Base-by-base conservation (phyloP, 2,888 invertebrate species). In the Tetheella fluctuosa region DNA sequence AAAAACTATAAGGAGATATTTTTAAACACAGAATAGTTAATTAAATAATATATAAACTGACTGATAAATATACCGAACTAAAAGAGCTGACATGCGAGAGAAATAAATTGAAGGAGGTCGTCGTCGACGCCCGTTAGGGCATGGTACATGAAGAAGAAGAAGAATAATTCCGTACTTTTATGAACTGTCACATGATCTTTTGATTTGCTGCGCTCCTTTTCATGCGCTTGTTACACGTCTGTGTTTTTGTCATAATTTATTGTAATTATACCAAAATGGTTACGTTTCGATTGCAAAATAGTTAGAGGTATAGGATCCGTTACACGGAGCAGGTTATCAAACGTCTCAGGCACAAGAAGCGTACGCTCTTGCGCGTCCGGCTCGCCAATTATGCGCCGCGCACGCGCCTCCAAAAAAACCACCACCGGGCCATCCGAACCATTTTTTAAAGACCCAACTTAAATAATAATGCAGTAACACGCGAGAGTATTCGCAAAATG, bases 401-500 rank as follows among this genome's bases (percentile, higher is more conserved):
- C 92, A 92, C 93, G 93, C 92, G 92, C 91, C 90, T 79, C 84
- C 86, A 88, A 90, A 91, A 90, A 90, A 91, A 87, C 76, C 73
- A 83, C 77, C 81, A 78, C 71, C 79, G 78, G 80, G 81, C 86
- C 85, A 89, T 87, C 83, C 84, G 73, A 85, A 81, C 86, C 86
- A 89, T 90, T 89, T 90, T 88, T 85, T 88, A 86, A 91, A 88
- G 84, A 71, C 79, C 82, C 81, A 85, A 78, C 86, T 88, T 89
- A 91, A 91, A 92, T 92, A 93, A 93, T 92, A 92, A 91, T 92
- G 92, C 92, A 90, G 89, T 90, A 92, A 93, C 93, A 93, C 92
- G 93, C 93, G 91, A 92, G 87, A 87, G 83, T 86, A 93, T 93
- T 88, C 86, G 85, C 89, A 85, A 91, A 91, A 92, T 92, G 91